Percentiles rank a stretch among this genome's conserved stretches.
These are phyloP conservation scores for Platycnemis pennipes DNA, from an alignment of 2,888 invertebrate species.

Conservation along the genomic window DNA sequence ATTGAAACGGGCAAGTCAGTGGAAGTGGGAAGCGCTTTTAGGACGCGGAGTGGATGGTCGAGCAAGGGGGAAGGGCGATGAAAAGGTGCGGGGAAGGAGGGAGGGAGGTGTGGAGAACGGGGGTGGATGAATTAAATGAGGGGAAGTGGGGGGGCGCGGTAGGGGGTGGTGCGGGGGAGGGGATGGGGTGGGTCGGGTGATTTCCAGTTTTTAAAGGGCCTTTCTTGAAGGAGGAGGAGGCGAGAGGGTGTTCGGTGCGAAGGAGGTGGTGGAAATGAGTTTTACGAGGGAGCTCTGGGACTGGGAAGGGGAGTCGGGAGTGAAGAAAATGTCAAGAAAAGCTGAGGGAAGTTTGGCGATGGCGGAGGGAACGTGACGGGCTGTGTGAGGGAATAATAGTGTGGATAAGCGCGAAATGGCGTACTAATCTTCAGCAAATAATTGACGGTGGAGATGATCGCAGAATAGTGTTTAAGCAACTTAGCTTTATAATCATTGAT, in stretches of 20 bases:
- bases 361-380: not conserved
- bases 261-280: not conserved
- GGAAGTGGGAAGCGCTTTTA: not conserved
- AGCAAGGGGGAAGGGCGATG: no score
- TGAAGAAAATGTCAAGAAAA: slow-evolving; percentile 1
- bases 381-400: no score
- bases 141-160: not conserved
- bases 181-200: no score
- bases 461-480: no score
- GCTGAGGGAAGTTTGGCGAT: not conserved
- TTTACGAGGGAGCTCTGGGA: not conserved
- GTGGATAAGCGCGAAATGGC: no score
- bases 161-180: not conserved
- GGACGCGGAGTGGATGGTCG: not conserved
- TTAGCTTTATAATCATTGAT: no score
- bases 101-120: not conserved
- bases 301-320: not conserved
- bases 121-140: not conserved
- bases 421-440: no score
- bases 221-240: not conserved
- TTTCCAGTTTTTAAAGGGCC: not conserved
- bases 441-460: no score
- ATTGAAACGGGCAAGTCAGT: slow-evolving; percentile 20
- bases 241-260: not conserved
- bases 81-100: no score